Conservation (phyloP, 1,140 invertebrate genomes). For the Drosophila leontia region DNA sequence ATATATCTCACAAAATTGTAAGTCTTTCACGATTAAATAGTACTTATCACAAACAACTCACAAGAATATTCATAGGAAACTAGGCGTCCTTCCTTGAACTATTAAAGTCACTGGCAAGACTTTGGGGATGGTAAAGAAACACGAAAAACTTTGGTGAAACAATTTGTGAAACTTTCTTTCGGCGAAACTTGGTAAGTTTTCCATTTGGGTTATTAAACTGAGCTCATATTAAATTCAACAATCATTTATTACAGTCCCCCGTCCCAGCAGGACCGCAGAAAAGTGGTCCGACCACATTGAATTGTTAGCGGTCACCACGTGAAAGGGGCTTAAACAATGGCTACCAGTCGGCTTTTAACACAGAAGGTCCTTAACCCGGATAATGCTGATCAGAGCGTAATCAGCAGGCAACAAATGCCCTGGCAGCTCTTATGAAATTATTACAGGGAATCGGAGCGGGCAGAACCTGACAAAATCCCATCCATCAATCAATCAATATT, state of each 20-base stretch:
- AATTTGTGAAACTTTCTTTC: slow-evolving; percentile 20
- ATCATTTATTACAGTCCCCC: slow-evolving; percentile 34
- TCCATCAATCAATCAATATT: slow-evolving; percentile 43
- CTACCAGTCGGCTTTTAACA: neutral
- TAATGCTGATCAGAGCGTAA: slow-evolving; percentile 4
- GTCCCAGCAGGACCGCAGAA: slow-evolving; percentile 16
- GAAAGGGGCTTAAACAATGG: neutral
- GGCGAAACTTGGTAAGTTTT: slow-evolving; percentile 12
- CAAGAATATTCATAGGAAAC: slow-evolving; percentile 1
- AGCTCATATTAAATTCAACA: slow-evolving; percentile 19
- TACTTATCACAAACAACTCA: neutral
- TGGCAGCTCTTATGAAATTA: slow-evolving; percentile 27
- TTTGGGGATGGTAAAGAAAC: slow-evolving; percentile 3
- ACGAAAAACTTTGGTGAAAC: slow-evolving; percentile 8
- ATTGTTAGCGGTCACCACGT: slow-evolving; percentile 7
- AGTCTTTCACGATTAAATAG: neutral
- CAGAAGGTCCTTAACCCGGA: neutral
- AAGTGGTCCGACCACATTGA: neutral
- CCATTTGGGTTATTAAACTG: slow-evolving; percentile 35
- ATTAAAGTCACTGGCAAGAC: slow-evolving; percentile 10
- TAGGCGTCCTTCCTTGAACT: slow-evolving; percentile 1
- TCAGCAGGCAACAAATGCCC: slow-evolving; percentile 17
- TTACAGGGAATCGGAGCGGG: slow-evolving; percentile 1
- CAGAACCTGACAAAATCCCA: slow-evolving; percentile 11
- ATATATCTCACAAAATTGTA: too few species aligned